Evolutionary conservation across 2,797 vertebrate species (phyloP).

Genomic region (Chloroceryle amazona): DNA sequence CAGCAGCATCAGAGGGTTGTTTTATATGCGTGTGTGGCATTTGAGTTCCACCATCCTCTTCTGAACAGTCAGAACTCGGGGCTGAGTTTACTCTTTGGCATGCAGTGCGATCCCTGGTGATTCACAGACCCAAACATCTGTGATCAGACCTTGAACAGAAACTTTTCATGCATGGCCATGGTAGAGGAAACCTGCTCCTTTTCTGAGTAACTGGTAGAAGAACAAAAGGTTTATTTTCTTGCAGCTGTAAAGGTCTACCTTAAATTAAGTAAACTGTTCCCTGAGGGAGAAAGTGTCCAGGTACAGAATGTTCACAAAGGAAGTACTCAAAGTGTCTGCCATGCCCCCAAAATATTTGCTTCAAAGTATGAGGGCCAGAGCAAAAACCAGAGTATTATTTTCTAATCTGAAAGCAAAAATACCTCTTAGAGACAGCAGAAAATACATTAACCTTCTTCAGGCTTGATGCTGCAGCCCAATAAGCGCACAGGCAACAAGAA

Average conservation of each 20-base stretch:
- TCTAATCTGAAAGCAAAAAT: slow-evolving; percentile 29
- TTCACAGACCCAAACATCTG: neutral
- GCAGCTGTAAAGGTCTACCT: slow-evolving; percentile 34
- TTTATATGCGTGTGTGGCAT: neutral
- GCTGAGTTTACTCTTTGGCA: neutral
- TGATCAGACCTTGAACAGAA: slow-evolving; percentile 6
- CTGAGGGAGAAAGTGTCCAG: slow-evolving; percentile 45
- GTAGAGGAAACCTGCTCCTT: neutral
- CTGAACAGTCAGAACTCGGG: neutral
- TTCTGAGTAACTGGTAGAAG: neutral
- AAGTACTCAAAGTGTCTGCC: slow-evolving; percentile 43
- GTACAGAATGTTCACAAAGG: slow-evolving; percentile 65
- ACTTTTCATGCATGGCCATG: neutral
- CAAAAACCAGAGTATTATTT: slow-evolving; percentile 14
- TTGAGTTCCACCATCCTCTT: neutral
- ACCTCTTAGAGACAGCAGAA: neutral
- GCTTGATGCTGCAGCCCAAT: neutral
- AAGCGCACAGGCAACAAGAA: fast-evolving
- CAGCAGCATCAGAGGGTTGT: neutral
- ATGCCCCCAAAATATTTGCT: slow-evolving; percentile 38
- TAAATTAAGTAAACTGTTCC: slow-evolving; percentile 63
- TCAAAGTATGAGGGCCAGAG: neutral
- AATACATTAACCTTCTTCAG: neutral
- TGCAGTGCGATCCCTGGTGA: fast-evolving
- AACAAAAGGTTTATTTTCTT: slow-evolving; percentile 44